phyloP scores from a whole-genome alignment of 2,888 invertebrate species.

The Caenorhabditis doughertyi region DNA sequence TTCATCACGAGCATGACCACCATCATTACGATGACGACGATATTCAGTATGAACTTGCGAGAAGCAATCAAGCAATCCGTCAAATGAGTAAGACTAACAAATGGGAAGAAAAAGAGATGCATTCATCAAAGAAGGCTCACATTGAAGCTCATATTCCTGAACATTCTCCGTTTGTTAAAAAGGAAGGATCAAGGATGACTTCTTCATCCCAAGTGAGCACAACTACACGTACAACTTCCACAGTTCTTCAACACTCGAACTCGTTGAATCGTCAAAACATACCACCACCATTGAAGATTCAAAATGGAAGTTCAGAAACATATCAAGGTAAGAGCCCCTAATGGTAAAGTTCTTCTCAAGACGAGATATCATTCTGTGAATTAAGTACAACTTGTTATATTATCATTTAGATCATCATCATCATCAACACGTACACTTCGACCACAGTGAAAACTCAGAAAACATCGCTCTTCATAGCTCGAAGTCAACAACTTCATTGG shows the following conservation, averaged over 20 bases:
- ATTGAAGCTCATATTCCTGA: constrained; percentile 31
- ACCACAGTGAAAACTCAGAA: constrained; percentile 18
- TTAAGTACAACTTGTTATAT: background rate
- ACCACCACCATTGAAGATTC: constrained; percentile 45
- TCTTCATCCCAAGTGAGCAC: background rate
- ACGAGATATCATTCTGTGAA: background rate
- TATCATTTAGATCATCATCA: constrained; percentile 20
- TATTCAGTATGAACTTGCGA: constrained; percentile 11
- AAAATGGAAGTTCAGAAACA: constrained; percentile 26
- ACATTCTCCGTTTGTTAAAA: constrained; percentile 48
- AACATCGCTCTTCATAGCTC: constrained; percentile 14
- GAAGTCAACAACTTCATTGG: constrained; percentile 21
- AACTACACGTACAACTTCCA: constrained; percentile 11
- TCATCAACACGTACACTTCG: constrained; percentile 32
- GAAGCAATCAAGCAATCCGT: constrained; percentile 45
- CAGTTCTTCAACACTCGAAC: constrained; percentile 50
- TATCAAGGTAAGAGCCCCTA: constrained; percentile 29
- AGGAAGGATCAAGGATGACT: constrained; percentile 10
- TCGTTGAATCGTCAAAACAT: constrained; percentile 55
- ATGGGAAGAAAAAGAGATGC: constrained; percentile 55
- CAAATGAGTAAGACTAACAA: constrained; percentile 71
- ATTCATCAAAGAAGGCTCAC: constrained; percentile 18
- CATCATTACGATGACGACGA: constrained; percentile 14
- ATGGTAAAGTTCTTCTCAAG: too few species aligned
- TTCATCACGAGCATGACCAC: constrained; percentile 21